A percentile compares a stretch with the other conserved stretches of the same genome.
These are phyloP conservation scores for Eleginops maclovinus DNA, from an alignment of 2,113 vertebrate genomes.

Conservation along the genomic window DNA sequence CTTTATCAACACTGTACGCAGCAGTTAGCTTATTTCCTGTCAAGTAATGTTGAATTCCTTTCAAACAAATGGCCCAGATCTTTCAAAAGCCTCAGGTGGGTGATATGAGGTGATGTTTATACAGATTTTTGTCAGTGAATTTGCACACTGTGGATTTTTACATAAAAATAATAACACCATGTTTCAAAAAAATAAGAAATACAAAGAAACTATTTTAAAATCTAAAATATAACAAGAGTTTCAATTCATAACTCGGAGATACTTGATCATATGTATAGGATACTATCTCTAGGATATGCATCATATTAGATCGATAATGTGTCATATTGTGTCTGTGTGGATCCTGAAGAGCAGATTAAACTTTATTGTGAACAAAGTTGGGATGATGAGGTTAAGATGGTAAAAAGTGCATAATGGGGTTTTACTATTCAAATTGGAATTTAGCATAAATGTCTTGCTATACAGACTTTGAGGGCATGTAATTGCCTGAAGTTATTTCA, in stretches of 20 bases:
- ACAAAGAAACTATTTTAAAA: background rate
- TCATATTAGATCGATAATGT: conserved; percentile 10
- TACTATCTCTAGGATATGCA: background rate
- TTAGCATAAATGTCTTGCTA: background rate
- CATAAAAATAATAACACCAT: background rate
- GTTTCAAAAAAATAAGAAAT: background rate
- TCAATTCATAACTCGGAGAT: background rate
- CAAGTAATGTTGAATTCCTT: background rate
- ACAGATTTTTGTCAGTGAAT: conserved; percentile 8
- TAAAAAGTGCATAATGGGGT: background rate
- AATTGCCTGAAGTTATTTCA: background rate
- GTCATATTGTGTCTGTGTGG: background rate
- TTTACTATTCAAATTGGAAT: background rate
- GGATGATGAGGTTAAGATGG: background rate
- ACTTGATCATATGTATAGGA: background rate
- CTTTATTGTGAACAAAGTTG: background rate
- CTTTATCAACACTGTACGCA: conserved; percentile 7
- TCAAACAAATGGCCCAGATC: conserved; percentile 6
- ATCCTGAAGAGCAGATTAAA: background rate
- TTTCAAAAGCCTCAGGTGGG: background rate
- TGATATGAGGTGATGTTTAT: background rate
- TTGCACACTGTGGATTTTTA: background rate
- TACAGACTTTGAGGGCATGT: background rate
- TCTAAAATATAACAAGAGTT: background rate
- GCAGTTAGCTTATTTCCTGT: background rate